Evolutionary conservation across 2,113 vertebrate genomes (phyloP), one percentile per base, ranked within the genome.

Genomic region (Clarias gariepinus): DNA sequence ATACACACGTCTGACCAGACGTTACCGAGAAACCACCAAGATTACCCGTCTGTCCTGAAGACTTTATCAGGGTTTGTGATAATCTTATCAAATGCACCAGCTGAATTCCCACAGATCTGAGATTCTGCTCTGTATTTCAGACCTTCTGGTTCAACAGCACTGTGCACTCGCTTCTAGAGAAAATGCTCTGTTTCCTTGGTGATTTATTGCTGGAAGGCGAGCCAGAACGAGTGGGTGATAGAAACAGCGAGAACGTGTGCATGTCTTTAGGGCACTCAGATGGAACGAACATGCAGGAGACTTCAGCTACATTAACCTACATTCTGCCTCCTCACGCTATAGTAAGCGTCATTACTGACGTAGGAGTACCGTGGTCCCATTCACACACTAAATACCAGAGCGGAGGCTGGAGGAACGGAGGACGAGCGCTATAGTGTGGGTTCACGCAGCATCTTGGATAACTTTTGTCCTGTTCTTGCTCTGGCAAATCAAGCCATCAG

Each of bases 191-290:
- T 78, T 78, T 78, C 74, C 74, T 78, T 78, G 74, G 74, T 78
- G 74, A 78, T 78, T 55, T 76, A 57, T 57, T 55, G n/a, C 74
- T 78, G 74, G 52, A 78, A 78, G 74, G 57, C 64, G 69, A 76
- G 69, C 19, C 57, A 30, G 55, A 55, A 57, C 21, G 71, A 63
- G 57, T 61, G 83, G 28, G 83, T 55, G 55, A 41, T 6, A 64
- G 69, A 52, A 8, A 11, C 23, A 5, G 33, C n/a, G 66, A 77
- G 60, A 66, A 79, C 25, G 55, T 3, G 53, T 61, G 33, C 23
- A 15, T 2, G 47, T 76, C 41, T 76, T 15, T 11, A 25, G 73
- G 25, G 73, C 73, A 76, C 74, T 78, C 74, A 57, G 73, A 55
- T 55, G 52, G 74, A 55, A 16, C 0, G 52, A 57, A 53, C 25